Evolutionary conservation across 2,113 vertebrate species (phyloP).

Genomic region (Amphilophus citrinellus): DNA sequence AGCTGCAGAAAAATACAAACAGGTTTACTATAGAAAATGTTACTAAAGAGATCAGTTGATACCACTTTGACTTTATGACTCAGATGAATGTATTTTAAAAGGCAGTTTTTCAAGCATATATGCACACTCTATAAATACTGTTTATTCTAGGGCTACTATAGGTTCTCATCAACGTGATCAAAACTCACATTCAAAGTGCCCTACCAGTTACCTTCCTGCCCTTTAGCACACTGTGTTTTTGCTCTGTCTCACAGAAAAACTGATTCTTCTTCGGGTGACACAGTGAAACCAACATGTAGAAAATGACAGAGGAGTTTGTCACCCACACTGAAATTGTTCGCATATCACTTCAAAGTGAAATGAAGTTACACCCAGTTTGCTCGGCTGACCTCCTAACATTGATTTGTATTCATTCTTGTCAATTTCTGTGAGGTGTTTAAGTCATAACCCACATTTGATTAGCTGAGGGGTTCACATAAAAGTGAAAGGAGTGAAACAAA

Average conservation of each 20-base stretch:
- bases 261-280: neutral
- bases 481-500: neutral
- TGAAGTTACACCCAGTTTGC: neutral
- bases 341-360: neutral
- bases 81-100: neutral
- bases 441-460: neutral
- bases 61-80: neutral
- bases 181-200: neutral
- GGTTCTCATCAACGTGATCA: neutral
- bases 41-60: neutral
- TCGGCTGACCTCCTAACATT: neutral
- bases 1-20: neutral
- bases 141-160: neutral
- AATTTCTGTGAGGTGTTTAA: neutral
- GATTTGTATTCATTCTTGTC: neutral
- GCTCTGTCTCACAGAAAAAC: neutral
- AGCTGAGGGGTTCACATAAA: neutral
- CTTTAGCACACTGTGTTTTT: neutral
- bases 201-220: neutral
- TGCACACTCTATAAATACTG: neutral
- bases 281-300: conserved; percentile 11
- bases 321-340: neutral
- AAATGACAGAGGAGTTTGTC: conserved; percentile 14
- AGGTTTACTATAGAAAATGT: neutral
- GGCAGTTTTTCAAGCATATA: neutral